Evolutionary conservation across 2,113 vertebrate genomes (phyloP).

Genomic region (Alethe diademata): DNA sequence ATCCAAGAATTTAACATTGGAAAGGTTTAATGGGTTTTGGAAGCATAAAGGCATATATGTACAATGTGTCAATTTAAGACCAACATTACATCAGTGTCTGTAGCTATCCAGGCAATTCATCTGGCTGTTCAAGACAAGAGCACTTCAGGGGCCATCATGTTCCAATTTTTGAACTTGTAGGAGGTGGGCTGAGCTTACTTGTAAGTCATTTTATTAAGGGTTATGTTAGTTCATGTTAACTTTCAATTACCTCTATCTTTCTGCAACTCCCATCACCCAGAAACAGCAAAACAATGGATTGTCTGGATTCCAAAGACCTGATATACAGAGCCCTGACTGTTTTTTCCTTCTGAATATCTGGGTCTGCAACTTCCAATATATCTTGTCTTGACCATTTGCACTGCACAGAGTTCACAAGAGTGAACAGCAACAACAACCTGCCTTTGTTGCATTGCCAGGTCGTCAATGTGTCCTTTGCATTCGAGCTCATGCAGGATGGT

Average conservation of each 20-base stretch:
- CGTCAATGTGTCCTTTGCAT: constrained; percentile 93
- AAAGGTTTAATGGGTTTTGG: not conserved
- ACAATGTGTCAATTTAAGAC: not conserved
- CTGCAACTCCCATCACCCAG: not conserved
- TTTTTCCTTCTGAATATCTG: not conserved
- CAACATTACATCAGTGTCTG: not conserved
- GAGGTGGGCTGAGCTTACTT: not conserved
- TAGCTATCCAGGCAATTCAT: not conserved
- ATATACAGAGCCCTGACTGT: not conserved
- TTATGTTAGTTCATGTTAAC: not conserved
- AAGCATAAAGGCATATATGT: not conserved
- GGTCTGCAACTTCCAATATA: not conserved
- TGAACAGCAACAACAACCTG: not conserved
- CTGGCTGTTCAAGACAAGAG: not conserved
- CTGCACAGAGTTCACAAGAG: not conserved
- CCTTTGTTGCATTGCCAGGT: constrained; percentile 77
- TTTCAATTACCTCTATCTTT: not conserved
- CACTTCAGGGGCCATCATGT: not conserved
- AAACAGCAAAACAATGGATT: not conserved
- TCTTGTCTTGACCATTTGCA: not conserved
- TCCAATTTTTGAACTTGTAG: not conserved
- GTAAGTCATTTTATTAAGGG: not conserved
- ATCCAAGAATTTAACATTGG: not conserved
- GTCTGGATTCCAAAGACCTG: not conserved
- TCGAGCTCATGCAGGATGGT: constrained; percentile 97